These are phyloP conservation scores for Nothocercus nigrocapillus DNA, from an alignment of 2,113 vertebrate species.

Conservation along the genomic window DNA sequence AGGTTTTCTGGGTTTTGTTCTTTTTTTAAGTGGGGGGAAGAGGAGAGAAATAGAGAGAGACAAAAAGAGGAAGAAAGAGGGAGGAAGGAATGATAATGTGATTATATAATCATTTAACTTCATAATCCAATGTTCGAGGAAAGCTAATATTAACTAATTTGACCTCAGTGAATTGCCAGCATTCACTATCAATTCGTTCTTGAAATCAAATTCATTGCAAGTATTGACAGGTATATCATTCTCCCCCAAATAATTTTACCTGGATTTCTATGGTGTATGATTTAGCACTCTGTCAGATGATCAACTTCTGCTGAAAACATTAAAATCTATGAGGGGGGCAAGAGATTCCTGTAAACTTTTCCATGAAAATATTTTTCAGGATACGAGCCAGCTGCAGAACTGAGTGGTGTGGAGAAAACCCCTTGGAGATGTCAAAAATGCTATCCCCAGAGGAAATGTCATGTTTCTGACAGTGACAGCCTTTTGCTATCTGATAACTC, in stretches of 20 bases:
- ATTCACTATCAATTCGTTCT: neutral
- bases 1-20: no score
- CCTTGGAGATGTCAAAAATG: neutral
- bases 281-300: neutral
- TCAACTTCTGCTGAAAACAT: neutral
- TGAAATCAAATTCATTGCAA: neutral
- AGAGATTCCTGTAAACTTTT: neutral
- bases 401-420: neutral
- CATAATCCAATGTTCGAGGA: neutral
- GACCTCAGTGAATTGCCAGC: neutral
- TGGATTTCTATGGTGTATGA: neutral
- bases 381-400: neutral
- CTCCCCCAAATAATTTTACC: neutral
- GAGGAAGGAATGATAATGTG: accelerated
- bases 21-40: neutral
- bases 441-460: neutral
- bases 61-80: neutral
- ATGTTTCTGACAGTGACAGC: accelerated
- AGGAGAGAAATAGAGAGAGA: neutral
- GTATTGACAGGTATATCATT: neutral
- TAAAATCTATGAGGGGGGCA: neutral
- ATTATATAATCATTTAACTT: neutral
- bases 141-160: accelerated
- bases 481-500: neutral
- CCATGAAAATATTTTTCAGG: accelerated